Percentiles rank a stretch among this genome's conserved stretches.
phyloP scores from a whole-genome alignment of 2,888 invertebrate species.

The Sarcophaga caerulescens region DNA sequence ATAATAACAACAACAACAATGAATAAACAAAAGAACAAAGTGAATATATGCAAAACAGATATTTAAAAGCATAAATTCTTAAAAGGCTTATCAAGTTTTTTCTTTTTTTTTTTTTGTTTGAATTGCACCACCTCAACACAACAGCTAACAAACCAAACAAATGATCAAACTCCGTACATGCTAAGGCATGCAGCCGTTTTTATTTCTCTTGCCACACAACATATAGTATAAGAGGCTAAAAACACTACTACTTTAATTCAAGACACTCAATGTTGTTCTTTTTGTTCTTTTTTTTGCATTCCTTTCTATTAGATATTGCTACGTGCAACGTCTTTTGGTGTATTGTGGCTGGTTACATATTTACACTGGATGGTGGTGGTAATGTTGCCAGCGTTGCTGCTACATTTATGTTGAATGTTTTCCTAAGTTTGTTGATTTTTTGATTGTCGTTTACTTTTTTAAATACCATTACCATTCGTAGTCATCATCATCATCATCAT shows the following conservation, averaged over 20 bases:
- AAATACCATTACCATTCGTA: conserved; percentile 33
- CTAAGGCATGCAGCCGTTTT: not conserved
- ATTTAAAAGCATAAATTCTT: conserved; percentile 50
- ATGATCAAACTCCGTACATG: not conserved
- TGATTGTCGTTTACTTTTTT: conserved; percentile 61
- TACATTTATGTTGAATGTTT: conserved; percentile 26
- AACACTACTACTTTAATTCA: not conserved
- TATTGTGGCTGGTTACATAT: not conserved
- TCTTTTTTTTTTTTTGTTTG: too few relatives aligned
- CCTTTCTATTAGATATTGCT: not conserved
- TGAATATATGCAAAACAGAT: conserved; percentile 45
- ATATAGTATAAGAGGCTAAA: not conserved
- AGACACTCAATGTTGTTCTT: not conserved
- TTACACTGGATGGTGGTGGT: not conserved
- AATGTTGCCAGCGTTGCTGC: not conserved
- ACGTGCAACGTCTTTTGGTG: not conserved
- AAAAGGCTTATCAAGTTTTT: conserved; percentile 5
- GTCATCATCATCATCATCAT: not conserved
- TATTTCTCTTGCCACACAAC: too few relatives aligned
- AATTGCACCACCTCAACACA: not conserved
- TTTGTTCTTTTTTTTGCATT: not conserved
- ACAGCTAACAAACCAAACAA: conserved; percentile 6
- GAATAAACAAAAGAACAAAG: conserved; percentile 10
- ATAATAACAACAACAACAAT: conserved; percentile 1
- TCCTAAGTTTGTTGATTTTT: conserved; percentile 54